Conservation (phyloP, 2,113 vertebrate species). For the Chaetodon auriga region DNA sequence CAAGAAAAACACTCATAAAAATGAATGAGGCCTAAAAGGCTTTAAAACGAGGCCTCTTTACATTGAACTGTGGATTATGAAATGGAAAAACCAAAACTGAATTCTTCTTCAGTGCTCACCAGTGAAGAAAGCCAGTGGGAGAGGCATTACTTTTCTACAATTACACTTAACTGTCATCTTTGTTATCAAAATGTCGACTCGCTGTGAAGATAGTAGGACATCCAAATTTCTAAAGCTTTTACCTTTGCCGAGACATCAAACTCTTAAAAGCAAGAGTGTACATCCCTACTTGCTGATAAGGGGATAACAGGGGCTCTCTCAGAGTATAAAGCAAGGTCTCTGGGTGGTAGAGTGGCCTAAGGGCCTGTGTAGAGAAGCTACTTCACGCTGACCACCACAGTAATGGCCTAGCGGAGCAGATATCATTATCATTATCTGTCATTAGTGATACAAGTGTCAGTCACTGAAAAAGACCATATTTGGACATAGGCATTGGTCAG, state of each 20-base stretch:
- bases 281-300: slow-evolving; percentile 60
- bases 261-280: slow-evolving; percentile 53
- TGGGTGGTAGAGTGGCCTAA: slow-evolving; percentile 69
- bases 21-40: slow-evolving; percentile 74
- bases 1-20: slow-evolving; percentile 83
- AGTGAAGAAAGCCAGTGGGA: slow-evolving; percentile 23
- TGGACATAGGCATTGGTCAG: slow-evolving; percentile 51
- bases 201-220: slow-evolving; percentile 36
- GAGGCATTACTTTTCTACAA: slow-evolving; percentile 25
- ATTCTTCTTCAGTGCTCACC: slow-evolving; percentile 40
- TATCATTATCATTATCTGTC: slow-evolving; percentile 74
- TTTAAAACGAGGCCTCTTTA: slow-evolving; percentile 65
- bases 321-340: slow-evolving; percentile 58
- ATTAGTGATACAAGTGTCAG: slow-evolving; percentile 65
- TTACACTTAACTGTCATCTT: slow-evolving; percentile 37
- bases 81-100: slow-evolving; percentile 49
- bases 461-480: slow-evolving; percentile 64
- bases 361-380: slow-evolving; percentile 62
- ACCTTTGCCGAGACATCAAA: slow-evolving; percentile 57
- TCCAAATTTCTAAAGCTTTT: slow-evolving; percentile 67
- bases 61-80: slow-evolving; percentile 63
- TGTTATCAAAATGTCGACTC: slow-evolving; percentile 44
- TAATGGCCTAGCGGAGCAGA: slow-evolving; percentile 64
- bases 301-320: slow-evolving; percentile 74
- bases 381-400: slow-evolving; percentile 73